These are phyloP conservation scores for Euplagia quadripunctaria DNA, from an alignment of 2,888 invertebrate genomes.

Conservation along the genomic window DNA sequence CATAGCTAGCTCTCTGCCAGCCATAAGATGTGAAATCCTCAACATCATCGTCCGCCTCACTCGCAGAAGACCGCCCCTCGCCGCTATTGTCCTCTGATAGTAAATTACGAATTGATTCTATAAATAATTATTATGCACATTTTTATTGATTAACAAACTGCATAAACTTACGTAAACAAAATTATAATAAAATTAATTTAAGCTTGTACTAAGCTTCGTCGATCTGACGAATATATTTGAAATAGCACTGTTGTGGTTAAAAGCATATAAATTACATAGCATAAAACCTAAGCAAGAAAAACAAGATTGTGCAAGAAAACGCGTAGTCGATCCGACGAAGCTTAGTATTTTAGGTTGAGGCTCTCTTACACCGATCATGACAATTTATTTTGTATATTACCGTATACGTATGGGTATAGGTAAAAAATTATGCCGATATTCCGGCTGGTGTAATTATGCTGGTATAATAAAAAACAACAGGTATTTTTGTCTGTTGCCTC, in stretches of 20 bases:
- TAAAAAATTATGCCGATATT: no score
- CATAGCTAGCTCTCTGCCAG: constrained; percentile 15
- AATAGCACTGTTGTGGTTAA: neutral
- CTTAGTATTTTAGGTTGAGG: constrained; percentile 1
- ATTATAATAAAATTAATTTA: neutral
- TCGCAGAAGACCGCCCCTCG: constrained; percentile 1
- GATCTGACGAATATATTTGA: constrained; percentile 1
- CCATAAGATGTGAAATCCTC: constrained; percentile 12
- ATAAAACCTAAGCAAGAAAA: neutral
- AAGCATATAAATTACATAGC: neutral
- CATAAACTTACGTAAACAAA: neutral
- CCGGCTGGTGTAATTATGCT: no score
- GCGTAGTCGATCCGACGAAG: constrained; percentile 11
- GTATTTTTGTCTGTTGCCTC: no score
- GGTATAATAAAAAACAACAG: no score
- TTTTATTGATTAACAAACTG: neutral
- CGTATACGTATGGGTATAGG: no score
- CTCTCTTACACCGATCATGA: neutral
- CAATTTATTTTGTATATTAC: no score
- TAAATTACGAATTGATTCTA: constrained; percentile 11
- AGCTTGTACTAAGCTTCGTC: constrained; percentile 11
- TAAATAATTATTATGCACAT: constrained; percentile 10
- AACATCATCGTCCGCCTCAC: constrained; percentile 11
- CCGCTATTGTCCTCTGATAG: constrained; percentile 11
- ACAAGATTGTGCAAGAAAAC: neutral